Conservation (phyloP, 30 jellyfish, hydroid and myxozoan genomes). For the Turritopsis dohrnii region DNA sequence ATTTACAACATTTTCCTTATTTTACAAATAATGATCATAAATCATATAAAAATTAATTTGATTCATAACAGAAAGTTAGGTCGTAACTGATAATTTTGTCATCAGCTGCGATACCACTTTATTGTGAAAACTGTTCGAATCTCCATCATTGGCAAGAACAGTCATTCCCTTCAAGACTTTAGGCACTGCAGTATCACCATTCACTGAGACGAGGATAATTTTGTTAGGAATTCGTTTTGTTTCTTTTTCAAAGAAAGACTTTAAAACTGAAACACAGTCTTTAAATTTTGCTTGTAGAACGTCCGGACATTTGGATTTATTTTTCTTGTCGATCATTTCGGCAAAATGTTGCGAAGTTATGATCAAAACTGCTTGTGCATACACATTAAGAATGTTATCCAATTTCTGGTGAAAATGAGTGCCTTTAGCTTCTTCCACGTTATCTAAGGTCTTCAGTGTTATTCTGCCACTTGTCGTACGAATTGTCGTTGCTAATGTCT, state of each 20-base stretch:
- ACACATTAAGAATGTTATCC: conserved; percentile 15
- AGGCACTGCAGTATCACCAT: conserved; percentile 12
- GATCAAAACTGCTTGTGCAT: conserved; percentile 11
- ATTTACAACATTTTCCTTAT: not conserved
- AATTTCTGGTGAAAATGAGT: conserved; percentile 5
- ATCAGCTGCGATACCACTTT: not conserved
- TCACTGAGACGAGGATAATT: conserved; percentile 11
- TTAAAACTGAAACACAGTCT: not conserved
- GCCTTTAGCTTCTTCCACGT: conserved; percentile 29
- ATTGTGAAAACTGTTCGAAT: not conserved
- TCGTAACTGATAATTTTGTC: not conserved
- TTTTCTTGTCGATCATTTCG: conserved; percentile 9
- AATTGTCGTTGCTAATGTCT: conserved; percentile 15
- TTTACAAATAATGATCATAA: not conserved
- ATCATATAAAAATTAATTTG: not conserved
- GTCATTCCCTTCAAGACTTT: not conserved
- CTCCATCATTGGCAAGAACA: conserved; percentile 5
- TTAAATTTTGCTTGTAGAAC: not conserved
- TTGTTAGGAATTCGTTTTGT: not conserved
- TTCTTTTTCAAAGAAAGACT: conserved; percentile 18
- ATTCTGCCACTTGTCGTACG: conserved; percentile 43
- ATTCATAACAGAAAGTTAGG: no score
- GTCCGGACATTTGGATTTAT: conserved; percentile 16
- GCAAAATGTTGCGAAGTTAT: conserved; percentile 4
- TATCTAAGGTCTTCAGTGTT: conserved; percentile 21